Conservation (phyloP, 2,888 invertebrate species). For the Hypsopygia costalis region DNA sequence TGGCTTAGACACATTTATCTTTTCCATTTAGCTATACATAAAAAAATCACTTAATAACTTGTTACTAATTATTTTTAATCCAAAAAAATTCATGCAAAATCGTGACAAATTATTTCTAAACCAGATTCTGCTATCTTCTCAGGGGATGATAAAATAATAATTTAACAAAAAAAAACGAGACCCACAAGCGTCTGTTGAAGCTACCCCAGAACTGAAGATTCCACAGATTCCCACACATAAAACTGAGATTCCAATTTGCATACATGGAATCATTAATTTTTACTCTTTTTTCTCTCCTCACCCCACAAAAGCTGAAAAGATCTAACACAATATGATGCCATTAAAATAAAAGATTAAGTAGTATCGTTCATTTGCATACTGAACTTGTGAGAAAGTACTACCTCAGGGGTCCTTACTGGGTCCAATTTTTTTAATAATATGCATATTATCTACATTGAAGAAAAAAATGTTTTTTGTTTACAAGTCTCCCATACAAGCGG, state of each 20-base stretch:
- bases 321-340: slow-evolving; percentile 72
- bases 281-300: slow-evolving; percentile 46
- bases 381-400: slow-evolving; percentile 64
- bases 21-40: too few relatives aligned
- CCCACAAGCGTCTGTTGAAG: slow-evolving; percentile 29
- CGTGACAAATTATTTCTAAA: too few relatives aligned
- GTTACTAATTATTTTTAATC: too few relatives aligned
- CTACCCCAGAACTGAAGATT: slow-evolving; percentile 25
- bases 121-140: too few relatives aligned
- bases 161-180: slow-evolving; percentile 16
- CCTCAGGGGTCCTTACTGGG: slow-evolving; percentile 51
- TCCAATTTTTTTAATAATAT: slow-evolving; percentile 55
- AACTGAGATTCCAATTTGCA: slow-evolving; percentile 56
- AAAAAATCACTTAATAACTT: too few relatives aligned
- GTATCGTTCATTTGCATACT: slow-evolving; percentile 68
- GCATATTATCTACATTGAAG: slow-evolving; percentile 56
- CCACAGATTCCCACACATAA: slow-evolving; percentile 55
- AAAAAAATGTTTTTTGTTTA: slow-evolving; percentile 72
- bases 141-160: too few relatives aligned
- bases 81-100: too few relatives aligned
- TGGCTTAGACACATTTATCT: too few relatives aligned
- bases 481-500: slow-evolving; percentile 68
- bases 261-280: slow-evolving; percentile 72
- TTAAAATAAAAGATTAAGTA: slow-evolving; percentile 79
- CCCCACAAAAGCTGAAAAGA: slow-evolving; percentile 58